These are phyloP conservation scores for Esox niger DNA, from an alignment of 2,113 vertebrate species.

Conservation along the genomic window DNA sequence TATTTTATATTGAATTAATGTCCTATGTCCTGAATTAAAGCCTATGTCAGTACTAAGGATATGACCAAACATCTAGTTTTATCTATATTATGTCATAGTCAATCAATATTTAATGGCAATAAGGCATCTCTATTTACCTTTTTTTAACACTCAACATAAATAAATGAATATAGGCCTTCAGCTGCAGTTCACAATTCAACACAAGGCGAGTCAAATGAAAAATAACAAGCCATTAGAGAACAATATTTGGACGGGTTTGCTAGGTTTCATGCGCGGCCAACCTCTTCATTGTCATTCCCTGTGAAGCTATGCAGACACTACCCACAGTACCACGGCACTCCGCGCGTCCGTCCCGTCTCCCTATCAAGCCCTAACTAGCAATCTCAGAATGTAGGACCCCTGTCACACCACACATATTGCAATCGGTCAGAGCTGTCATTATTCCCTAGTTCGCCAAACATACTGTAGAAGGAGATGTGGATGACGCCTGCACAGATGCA, in stretches of 20 bases:
- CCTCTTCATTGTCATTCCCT: conserved; percentile 13
- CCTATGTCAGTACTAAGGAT: too few relatives aligned
- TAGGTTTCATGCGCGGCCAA: conserved; percentile 10
- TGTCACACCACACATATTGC: not conserved
- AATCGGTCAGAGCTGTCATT: not conserved
- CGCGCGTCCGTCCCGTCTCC: too few relatives aligned
- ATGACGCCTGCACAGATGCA: not conserved
- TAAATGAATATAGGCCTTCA: too few relatives aligned
- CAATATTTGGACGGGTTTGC: conserved; percentile 18
- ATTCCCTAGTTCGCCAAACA: not conserved
- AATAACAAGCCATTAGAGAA: conserved; percentile 16
- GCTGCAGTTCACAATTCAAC: conserved; percentile 37
- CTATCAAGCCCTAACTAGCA: conserved; percentile 14
- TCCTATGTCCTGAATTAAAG: too few relatives aligned
- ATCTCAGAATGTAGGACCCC: not conserved
- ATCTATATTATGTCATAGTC: too few relatives aligned
- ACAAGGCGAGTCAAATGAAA: conserved; percentile 27
- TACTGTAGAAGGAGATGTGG: not conserved
- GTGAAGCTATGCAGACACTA: conserved; percentile 6
- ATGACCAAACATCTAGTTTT: too few relatives aligned
- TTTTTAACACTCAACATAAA: too few relatives aligned
- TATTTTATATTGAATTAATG: too few relatives aligned
- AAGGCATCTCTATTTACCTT: too few relatives aligned
- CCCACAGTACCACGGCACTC: not conserved
- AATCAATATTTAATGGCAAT: too few relatives aligned